A percentile compares a stretch with the other conserved stretches of the same genome.
These are phyloP conservation scores for Neogale vison DNA, from an alignment of 2,113 vertebrate species.

Conservation along the genomic window DNA sequence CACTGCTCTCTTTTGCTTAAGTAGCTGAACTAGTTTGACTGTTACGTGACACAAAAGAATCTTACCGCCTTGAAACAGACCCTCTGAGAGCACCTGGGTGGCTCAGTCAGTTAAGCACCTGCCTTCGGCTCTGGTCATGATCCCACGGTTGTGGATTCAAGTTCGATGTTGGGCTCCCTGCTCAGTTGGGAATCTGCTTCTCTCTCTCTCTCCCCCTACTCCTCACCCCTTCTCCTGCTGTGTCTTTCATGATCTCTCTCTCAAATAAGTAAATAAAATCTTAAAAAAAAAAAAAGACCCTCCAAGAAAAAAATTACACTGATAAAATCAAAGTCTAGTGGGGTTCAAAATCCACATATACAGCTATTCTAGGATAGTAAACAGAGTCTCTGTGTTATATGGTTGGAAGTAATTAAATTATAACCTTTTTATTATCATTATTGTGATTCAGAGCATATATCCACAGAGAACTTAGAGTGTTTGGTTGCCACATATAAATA, in stretches of 20 bases:
- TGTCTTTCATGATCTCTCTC: too few relatives aligned
- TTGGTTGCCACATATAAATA: background rate
- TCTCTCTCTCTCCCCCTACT: too few relatives aligned
- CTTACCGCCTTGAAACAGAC: background rate
- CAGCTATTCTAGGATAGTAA: background rate
- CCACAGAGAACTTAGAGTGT: background rate
- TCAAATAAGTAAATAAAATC: too few relatives aligned
- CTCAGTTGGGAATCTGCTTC: too few relatives aligned
- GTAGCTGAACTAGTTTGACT: background rate
- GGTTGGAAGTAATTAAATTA: background rate
- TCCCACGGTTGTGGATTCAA: too few relatives aligned
- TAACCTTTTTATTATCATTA: background rate
- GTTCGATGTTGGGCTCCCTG: too few relatives aligned
- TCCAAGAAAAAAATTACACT: background rate
- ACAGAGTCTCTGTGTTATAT: background rate
- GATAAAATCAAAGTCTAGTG: background rate
- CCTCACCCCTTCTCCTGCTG: too few relatives aligned
- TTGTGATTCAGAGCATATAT: background rate
- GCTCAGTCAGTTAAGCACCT: too few relatives aligned
- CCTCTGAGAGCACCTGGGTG: background rate
- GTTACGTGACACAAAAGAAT: background rate
- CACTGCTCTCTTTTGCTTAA: background rate
- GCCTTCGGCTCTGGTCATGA: too few relatives aligned
- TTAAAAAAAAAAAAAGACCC: background rate
- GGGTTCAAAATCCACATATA: background rate